Evolutionary conservation across 2,113 vertebrate species (phyloP).

Genomic region (Hemiprocne comata): DNA sequence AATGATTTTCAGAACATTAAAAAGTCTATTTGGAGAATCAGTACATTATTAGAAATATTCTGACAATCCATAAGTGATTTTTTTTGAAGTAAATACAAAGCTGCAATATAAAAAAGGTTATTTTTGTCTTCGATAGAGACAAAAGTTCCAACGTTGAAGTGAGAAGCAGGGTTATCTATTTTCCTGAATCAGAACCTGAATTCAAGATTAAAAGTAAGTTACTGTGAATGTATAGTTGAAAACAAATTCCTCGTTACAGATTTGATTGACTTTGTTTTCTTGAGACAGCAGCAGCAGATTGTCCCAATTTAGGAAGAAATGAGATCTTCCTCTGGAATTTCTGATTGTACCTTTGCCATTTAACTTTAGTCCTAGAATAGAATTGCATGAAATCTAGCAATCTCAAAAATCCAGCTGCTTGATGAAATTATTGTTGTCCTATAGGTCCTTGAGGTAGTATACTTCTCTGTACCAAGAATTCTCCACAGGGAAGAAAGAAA

Average conservation of each 20-base stretch:
- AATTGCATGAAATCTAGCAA: neutral
- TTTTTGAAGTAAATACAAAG: neutral
- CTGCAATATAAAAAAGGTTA: fast-evolving
- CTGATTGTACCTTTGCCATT: neutral
- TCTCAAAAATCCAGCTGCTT: neutral
- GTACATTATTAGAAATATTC: neutral
- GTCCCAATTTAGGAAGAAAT: neutral
- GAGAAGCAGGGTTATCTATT: neutral
- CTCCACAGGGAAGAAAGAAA: neutral
- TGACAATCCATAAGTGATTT: neutral
- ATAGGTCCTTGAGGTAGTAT: neutral
- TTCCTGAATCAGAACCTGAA: neutral
- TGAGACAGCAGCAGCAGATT: neutral
- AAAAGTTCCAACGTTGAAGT: neutral
- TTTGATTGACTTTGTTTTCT: neutral
- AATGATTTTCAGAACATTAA: neutral
- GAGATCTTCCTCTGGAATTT: neutral
- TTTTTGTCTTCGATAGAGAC: neutral
- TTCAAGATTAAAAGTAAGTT: neutral
- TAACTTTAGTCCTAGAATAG: neutral
- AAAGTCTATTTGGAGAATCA: neutral
- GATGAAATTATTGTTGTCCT: neutral
- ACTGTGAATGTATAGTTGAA: neutral
- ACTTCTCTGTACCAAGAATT: neutral
- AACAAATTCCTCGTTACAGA: neutral